Base-by-base conservation (phyloP, 2,888 invertebrate species). In the Mimachlamys varia region DNA sequence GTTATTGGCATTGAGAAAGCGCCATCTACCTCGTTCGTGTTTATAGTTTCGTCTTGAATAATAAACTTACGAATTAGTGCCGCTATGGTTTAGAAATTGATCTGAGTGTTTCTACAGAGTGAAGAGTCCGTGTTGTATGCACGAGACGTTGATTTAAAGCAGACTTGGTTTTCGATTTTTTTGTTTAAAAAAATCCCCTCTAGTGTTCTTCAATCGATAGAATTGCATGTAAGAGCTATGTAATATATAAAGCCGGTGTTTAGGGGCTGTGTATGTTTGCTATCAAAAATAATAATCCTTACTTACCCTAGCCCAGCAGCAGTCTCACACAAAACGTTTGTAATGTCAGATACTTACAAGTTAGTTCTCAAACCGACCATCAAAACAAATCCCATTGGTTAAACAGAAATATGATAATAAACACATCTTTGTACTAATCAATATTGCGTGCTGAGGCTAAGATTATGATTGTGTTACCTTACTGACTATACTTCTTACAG, bases 21-120 rank as follows among this genome's bases (percentile, higher is more conserved):
- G 76, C 76, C 76, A 33, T 76, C 76, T 76, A 76, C 76, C 33
- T 33, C 17, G 76, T 33, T 27, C 76, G 76, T 76, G 76, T 76
- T 76, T 76, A 76, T 76, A 76, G 76, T 76, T 76, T 76, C 19
- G 76, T 76, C 76, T 76, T 76, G 76, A 76, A 76, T 76, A 76
- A 76, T 76, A 76, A 76, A 76, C 76, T 76, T 76, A 15, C 33
- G 76, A 76, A 76, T 76, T 76, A 76, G 76, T 76, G 76, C 12
- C 76, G 76, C 76, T 76, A 76, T 76, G 33, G 76, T 76, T 27
- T 33, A 76, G 76, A 76, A 76, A 76, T 76, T 76, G 76, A 76
- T 76, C 76, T 19, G 76, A 76, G 76, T 76, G 76, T 76, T 76
- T 76, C 33, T 33, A 76, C 76, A 33, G 76, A 10, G 13, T 76